phyloP scores from a whole-genome alignment of 2,888 invertebrate species.

The Leptogaster cylindrica region DNA sequence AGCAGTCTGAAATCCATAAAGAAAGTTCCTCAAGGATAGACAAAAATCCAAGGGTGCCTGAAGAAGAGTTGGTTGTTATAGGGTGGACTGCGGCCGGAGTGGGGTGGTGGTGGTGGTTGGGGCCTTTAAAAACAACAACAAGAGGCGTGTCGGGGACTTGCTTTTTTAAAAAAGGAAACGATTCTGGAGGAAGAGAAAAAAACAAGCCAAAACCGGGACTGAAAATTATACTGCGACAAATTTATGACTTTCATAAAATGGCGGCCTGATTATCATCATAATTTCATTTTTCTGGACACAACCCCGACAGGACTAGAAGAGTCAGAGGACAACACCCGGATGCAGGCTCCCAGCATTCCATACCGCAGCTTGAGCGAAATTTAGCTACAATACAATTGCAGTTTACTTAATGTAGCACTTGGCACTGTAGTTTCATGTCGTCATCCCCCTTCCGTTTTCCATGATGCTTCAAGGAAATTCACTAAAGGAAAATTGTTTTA shows the following conservation, averaged over 20 bases:
- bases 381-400: constrained; percentile 2
- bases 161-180: too few species aligned
- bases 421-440: not conserved
- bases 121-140: constrained; percentile 13
- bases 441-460: not conserved
- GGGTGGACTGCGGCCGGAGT: not conserved
- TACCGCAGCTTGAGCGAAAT: not conserved
- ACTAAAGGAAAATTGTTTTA: constrained; percentile 4
- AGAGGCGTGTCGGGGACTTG: constrained; percentile 5
- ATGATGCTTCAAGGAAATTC: not conserved
- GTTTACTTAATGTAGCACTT: constrained; percentile 5
- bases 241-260: constrained; percentile 39
- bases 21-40: constrained; percentile 16
- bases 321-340: not conserved
- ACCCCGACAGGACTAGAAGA: constrained; percentile 22
- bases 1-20: constrained; percentile 21
- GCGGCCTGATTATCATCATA: constrained; percentile 36
- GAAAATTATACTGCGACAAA: constrained; percentile 38
- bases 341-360: not conserved
- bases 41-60: constrained; percentile 11
- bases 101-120: not conserved
- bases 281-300: constrained; percentile 38
- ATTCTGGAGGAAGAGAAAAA: constrained; percentile 25
- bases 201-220: constrained; percentile 38
- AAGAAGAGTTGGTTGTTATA: not conserved